Evolutionary conservation across 1,140 invertebrate genomes (phyloP), one percentile per base, ranked within the genome.

Genomic region (Lasioglossum albipes): DNA sequence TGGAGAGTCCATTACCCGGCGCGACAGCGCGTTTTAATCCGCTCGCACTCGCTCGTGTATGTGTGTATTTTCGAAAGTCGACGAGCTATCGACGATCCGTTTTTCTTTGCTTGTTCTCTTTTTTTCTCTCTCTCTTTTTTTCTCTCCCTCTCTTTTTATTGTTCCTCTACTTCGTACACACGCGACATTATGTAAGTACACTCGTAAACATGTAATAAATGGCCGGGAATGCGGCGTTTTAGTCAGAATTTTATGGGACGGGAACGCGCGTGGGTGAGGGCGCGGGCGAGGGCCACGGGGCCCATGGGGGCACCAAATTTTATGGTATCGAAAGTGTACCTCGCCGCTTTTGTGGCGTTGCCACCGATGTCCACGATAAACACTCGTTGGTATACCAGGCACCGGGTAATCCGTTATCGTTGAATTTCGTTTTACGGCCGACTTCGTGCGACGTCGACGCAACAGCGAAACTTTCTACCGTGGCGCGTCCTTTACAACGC

Each of bases 191-290:
- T 79, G 72, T 86, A 86, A 86, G 75, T 73, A 79, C 36, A 31
- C 62, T 54, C 80, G 72, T 79, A 79, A 79, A 81, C 65, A 41
- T 83, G 75, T 79, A 86, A 83, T 86, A 86, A 86, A 74, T 73
- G 75, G 52, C 61, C 31, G 70, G 62, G 83, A 64, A 78, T 78
- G 84, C 59, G 70, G 61, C 67, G 75, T 85, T 86, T 86, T 83
- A 76, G 84, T 84, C 76, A 62, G 31, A 54, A 82, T 83, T 86
- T 86, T 86, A 86, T 71, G 84, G 74, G 75, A 71, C 71, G 42
- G 66, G 31, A 45, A 59, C n/a, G 1, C 73, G 84, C 84, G 84
- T 85, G 80, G 84, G 84, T 62, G 84, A 65, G 68, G 70, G 16
- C 64, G 64, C 9, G n/a, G 67, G 45, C n/a, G 61, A 31, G 10